Base-by-base conservation (phyloP, 2,888 invertebrate species). In the Drosophila buzzatii region DNA sequence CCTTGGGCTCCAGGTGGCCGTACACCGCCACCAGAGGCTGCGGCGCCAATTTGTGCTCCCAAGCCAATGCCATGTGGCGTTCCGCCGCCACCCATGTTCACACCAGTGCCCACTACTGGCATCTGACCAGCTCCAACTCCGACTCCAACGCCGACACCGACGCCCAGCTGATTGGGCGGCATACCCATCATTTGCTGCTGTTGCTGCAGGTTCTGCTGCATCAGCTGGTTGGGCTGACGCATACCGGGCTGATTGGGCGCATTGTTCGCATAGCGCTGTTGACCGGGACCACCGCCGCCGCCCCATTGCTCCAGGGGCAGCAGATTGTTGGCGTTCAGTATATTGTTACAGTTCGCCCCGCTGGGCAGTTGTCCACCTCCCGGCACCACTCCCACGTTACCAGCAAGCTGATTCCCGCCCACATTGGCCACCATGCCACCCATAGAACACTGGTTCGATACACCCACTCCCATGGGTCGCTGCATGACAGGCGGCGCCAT, bases 261-360 rank as follows among this genome's bases (percentile, higher is more conserved):
- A 51, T 73, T 89, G 59, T 84, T 84, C 6, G 67, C 27, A 41
- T 91, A 88, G 89, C 92, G 76, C 91, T 93, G 77, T 92, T 93
- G 49, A 93, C 93, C 82, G 63, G 72, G 68, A 10, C 80, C 79
- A 2, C 70, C 78, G n/a, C 86, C 78, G 60, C 93, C 94, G 70
- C 92, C 93, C 94, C 95, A 94, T 77, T 95, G 94, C 76, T 94
- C 94, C 94, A 94, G 94, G 39, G 94, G 93, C 61, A 94, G 85
- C 53, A 94, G 85, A 90, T 94, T 94, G 58, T 94, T 94, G 77
- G 94, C 53, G 14, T 84, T 93, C 92, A 93, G 67, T 76, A 93
- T 85, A 58, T 76, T 82, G 45, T 70, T 85, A 42, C 89, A 83
- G 42, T 82, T 85, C 0, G 63, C 78, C 0, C 78, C 80, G 16